phyloP scores from a whole-genome alignment of 2,888 invertebrate genomes.

The Tanytarsus gracilentus region DNA sequence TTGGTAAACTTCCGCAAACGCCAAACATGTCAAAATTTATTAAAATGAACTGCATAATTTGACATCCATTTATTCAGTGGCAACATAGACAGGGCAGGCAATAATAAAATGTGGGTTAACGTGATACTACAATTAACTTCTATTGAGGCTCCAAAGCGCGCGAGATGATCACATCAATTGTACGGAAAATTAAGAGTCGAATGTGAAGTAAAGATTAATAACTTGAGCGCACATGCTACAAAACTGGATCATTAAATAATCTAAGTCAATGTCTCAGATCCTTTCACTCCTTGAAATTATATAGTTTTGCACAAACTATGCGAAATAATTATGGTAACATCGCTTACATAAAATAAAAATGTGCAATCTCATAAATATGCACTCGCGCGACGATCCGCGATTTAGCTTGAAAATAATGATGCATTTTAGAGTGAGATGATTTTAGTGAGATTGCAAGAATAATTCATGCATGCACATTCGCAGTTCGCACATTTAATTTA shows the following conservation, averaged over 20 bases:
- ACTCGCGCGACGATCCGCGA: background rate
- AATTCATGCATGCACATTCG: background rate
- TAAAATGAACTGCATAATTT: too few relatives aligned
- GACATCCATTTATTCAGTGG: too few relatives aligned
- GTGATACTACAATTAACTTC: too few relatives aligned
- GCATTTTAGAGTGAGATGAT: background rate
- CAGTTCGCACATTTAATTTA: too few relatives aligned
- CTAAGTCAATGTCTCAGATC: constrained; percentile 18
- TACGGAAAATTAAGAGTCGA: background rate
- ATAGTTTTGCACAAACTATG: background rate
- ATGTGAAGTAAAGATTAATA: constrained; percentile 11
- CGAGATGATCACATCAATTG: too few relatives aligned
- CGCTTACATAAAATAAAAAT: constrained; percentile 17
- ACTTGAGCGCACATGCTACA: background rate
- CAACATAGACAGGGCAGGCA: too few relatives aligned
- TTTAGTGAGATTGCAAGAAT: background rate
- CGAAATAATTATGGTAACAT: constrained; percentile 14
- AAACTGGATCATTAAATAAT: constrained; percentile 24
- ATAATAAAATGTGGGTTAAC: too few relatives aligned
- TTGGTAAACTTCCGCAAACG: too few relatives aligned
- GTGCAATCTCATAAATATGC: constrained; percentile 24
- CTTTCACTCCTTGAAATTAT: constrained; percentile 23
- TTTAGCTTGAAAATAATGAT: constrained; percentile 22
- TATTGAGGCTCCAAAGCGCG: too few relatives aligned
- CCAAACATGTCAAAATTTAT: too few relatives aligned